Percentiles rank a stretch among this genome's conserved stretches.
These are phyloP conservation scores for Oryctes rhinoceros DNA, from an alignment of 1,140 invertebrate species.

Conservation along the genomic window DNA sequence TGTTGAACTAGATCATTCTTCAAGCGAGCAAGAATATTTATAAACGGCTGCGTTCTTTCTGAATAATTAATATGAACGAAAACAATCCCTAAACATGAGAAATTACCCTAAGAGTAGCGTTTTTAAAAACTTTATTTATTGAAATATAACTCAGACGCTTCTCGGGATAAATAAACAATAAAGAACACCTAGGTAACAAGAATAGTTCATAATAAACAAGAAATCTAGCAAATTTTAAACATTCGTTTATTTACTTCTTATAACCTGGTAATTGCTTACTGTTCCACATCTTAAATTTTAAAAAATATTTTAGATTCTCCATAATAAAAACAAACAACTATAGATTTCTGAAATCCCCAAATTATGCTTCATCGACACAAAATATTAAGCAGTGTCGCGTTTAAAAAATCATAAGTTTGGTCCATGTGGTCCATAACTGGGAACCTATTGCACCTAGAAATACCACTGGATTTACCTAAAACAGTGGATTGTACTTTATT, in stretches of 20 bases:
- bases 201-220: background rate
- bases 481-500: too few relatives aligned
- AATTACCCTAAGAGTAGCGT: background rate
- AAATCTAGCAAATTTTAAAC: constrained; percentile 7
- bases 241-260: background rate
- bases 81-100: constrained; percentile 27
- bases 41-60: background rate
- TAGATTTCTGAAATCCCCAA: too few relatives aligned
- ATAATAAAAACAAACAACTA: too few relatives aligned
- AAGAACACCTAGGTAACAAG: background rate
- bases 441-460: too few relatives aligned
- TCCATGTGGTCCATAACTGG: too few relatives aligned
- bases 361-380: too few relatives aligned
- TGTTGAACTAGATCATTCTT: background rate
- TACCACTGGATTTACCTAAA: too few relatives aligned
- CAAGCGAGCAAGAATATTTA: background rate
- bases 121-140: background rate
- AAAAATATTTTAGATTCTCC: background rate
- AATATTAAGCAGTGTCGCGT: too few relatives aligned
- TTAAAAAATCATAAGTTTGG: too few relatives aligned
- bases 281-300: constrained; percentile 4
- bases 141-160: background rate
- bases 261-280: constrained; percentile 4
- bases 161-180: background rate
- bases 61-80: constrained; percentile 26